A percentile compares a stretch with the other conserved stretches of the same genome.
Conservation (phyloP, 2,888 invertebrate genomes). For the Encarsia formosa region DNA sequence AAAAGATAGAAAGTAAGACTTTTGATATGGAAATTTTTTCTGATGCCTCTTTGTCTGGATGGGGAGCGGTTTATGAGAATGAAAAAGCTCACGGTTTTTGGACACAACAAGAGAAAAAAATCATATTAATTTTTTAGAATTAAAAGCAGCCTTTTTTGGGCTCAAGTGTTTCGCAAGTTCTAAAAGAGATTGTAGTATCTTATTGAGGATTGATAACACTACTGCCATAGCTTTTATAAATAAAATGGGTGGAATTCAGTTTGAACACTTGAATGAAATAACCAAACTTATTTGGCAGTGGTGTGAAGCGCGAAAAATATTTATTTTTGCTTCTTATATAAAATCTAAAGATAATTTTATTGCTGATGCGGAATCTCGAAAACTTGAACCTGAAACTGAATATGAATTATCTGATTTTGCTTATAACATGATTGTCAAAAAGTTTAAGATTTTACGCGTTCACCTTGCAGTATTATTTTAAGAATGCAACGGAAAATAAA, state of each 20-base stretch:
- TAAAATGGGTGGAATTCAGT: background rate
- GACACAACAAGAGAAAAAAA: too few species aligned
- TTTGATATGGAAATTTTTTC: conserved; percentile 4
- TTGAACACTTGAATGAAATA: background rate
- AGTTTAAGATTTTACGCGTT: background rate
- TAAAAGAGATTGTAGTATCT: background rate
- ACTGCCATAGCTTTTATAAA: background rate
- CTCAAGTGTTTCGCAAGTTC: too few species aligned
- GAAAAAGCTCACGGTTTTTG: conserved; percentile 1
- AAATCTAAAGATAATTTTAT: background rate
- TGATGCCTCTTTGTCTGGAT: conserved; percentile 1
- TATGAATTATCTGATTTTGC: background rate
- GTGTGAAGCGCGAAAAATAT: background rate
- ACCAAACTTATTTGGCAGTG: background rate
- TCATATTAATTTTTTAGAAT: too few species aligned
- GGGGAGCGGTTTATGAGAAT: background rate
- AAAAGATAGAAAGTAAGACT: too few species aligned
- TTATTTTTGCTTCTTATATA: background rate
- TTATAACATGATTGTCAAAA: background rate
- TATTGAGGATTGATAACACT: background rate
- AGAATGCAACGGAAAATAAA: too few species aligned
- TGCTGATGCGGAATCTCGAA: background rate
- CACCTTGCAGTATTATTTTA: too few species aligned
- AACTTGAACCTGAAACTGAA: background rate
- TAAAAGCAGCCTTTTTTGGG: too few species aligned